Percentiles rank a stretch among this genome's conserved stretches.
These are phyloP conservation scores for Cygnus atratus DNA, from an alignment of 2,113 vertebrate genomes.

Conservation along the genomic window DNA sequence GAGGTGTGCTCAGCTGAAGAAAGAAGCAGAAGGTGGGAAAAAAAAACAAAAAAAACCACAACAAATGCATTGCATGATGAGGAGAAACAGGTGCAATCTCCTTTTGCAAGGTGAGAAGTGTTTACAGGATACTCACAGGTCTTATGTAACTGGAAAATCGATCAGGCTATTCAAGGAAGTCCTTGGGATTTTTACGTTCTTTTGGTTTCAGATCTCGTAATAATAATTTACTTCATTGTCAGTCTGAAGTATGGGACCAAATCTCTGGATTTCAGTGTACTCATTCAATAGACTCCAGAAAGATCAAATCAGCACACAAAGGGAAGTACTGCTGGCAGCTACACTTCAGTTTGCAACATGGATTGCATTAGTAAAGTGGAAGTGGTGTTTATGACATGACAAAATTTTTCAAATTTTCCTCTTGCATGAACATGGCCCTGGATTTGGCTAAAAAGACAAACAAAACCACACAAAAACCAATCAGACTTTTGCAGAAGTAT, in stretches of 20 bases:
- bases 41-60: background rate
- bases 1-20: background rate
- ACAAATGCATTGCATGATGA: background rate
- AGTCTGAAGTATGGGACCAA: background rate
- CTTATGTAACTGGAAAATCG: background rate
- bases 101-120: constrained; percentile 24
- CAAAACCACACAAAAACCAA: background rate
- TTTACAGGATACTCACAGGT: constrained; percentile 1
- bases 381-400: background rate
- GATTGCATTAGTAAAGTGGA: background rate
- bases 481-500: background rate
- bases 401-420: background rate
- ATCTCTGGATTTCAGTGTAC: background rate
- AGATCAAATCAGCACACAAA: background rate
- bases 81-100: constrained; percentile 11
- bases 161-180: background rate
- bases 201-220: background rate
- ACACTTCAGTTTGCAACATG: background rate
- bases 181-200: background rate
- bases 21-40: constrained; percentile 11
- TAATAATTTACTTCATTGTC: background rate
- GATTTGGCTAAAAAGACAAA: background rate
- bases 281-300: background rate
- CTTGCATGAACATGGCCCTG: background rate
- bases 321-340: background rate